These are phyloP conservation scores for Argyresthia goedartella DNA, from an alignment of 2,888 invertebrate genomes.

Conservation along the genomic window DNA sequence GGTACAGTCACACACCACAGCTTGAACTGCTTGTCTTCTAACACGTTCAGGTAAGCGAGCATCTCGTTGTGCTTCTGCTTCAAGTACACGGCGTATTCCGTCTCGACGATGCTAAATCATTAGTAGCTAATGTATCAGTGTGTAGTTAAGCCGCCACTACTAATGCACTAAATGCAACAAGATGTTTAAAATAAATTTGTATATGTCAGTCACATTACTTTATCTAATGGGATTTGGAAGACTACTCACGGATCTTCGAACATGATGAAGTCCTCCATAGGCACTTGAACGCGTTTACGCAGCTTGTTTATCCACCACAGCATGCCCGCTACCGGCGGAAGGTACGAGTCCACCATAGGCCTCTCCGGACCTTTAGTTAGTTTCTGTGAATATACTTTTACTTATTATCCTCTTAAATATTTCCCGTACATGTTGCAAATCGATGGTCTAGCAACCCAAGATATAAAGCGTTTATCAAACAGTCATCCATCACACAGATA, in stretches of 20 bases:
- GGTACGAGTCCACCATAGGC: constrained; percentile 73
- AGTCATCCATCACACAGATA: no score
- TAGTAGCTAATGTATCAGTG: background rate
- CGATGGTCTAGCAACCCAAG: no score
- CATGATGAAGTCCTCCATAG: constrained; percentile 72
- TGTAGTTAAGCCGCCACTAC: no score
- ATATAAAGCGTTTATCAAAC: no score
- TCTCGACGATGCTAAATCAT: constrained; percentile 60
- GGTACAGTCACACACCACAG: constrained; percentile 80
- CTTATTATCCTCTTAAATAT: no score
- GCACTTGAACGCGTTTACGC: constrained; percentile 65
- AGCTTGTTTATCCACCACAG: constrained; percentile 81
- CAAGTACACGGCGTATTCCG: constrained; percentile 66
- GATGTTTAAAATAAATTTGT: no score
- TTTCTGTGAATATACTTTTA: no score
- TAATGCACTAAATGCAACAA: no score
- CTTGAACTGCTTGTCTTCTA: constrained; percentile 74
- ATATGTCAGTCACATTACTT: no score
- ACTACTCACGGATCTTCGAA: constrained; percentile 75
- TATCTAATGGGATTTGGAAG: no score
- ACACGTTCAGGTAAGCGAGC: constrained; percentile 71
- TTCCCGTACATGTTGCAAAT: no score
- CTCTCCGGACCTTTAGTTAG: constrained; percentile 49
- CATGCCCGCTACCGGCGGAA: constrained; percentile 83
- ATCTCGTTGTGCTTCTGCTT: constrained; percentile 77